Conservation (phyloP, 2,797 vertebrate species). For the Propithecus deckenii region DNA sequence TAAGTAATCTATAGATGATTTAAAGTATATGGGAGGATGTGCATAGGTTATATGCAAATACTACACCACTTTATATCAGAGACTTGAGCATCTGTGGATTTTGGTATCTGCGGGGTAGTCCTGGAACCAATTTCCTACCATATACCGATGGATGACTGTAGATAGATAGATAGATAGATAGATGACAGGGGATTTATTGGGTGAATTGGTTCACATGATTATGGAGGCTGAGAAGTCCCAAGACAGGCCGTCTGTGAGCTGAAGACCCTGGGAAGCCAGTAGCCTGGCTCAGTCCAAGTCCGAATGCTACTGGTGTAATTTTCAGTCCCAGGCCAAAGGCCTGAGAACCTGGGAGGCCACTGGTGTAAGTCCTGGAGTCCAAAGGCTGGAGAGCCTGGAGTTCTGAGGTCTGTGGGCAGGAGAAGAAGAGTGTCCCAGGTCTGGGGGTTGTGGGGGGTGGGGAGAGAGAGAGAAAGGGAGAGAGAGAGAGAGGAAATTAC, state of each 20-base stretch:
- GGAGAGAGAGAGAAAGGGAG: too few species aligned
- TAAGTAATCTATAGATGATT: neutral
- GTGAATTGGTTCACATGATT: neutral
- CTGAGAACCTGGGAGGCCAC: neutral
- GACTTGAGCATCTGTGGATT: neutral
- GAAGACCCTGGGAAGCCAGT: neutral
- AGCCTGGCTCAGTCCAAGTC: neutral
- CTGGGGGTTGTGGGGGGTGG: neutral
- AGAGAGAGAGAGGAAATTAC: neutral
- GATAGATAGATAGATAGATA: neutral
- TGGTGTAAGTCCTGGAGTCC: neutral
- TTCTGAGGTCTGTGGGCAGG: neutral
- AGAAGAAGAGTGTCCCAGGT: neutral
- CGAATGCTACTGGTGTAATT: neutral
- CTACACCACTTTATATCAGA: neutral
- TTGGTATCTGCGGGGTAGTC: neutral
- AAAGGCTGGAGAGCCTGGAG: neutral
- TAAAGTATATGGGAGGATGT: neutral
- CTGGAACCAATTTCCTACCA: neutral
- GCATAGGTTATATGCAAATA: neutral
- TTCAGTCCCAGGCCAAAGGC: neutral
- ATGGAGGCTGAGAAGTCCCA: neutral
- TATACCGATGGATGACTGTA: neutral
- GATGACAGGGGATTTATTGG: neutral
- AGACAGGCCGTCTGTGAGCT: neutral